Conservation (phyloP, 2,113 vertebrate species). For the Daphoenositta chrysoptera region DNA sequence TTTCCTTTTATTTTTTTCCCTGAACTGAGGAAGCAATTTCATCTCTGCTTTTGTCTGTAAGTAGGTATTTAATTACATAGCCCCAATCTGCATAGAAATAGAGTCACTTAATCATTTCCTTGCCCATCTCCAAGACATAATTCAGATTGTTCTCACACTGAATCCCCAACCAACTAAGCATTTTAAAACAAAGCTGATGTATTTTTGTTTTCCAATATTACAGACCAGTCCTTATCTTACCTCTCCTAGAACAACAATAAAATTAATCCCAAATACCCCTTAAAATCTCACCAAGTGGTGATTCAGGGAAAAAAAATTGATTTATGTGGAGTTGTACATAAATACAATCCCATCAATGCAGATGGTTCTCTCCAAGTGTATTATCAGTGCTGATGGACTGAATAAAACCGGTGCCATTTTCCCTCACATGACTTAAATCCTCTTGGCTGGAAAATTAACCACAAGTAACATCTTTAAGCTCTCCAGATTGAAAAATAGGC, state of each 20-base stretch:
- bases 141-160: neutral
- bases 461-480: neutral
- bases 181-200: neutral
- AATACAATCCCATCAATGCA: neutral
- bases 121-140: neutral
- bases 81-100: conserved; percentile 46
- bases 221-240: neutral
- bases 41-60: conserved; percentile 21
- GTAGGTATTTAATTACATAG: neutral
- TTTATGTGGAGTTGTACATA: neutral
- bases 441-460: conserved; percentile 21
- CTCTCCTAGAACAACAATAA: neutral
- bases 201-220: neutral
- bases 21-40: conserved; percentile 26
- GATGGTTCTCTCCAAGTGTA: neutral
- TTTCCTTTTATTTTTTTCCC: neutral
- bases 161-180: neutral
- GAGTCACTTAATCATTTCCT: conserved; percentile 23
- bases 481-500: neutral
- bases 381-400: conserved; percentile 26
- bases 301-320: neutral
- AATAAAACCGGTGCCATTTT: conserved; percentile 15
- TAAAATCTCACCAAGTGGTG: neutral
- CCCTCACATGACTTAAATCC: conserved; percentile 9
- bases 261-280: neutral